Base-by-base conservation (phyloP, 2,113 vertebrate species). In the Atractosteus spatula region DNA sequence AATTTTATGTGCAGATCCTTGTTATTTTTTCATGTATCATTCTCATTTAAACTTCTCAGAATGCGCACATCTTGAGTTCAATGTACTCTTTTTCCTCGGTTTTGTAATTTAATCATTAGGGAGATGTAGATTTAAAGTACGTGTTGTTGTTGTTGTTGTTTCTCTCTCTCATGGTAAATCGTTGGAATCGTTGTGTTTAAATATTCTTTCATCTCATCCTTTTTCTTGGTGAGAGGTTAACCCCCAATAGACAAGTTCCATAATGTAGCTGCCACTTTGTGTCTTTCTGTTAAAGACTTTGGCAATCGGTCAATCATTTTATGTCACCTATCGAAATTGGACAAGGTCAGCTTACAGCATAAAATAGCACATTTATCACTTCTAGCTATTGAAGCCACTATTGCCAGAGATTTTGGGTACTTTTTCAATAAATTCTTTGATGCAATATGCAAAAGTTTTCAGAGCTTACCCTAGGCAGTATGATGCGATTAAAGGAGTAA, bases 151-250 rank as follows among this genome's bases (percentile, higher is more conserved):
- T 51, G 5, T 51, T 51, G 47, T 51, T 51, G 4, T 14, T 64
- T 45, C n/a, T 44, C 51, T 69, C 67, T 17, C 51, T 76, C 57
- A 57, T 74, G 75, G 61, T 74, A 76, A 68, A 71, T 71, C 82
- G 61, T 71, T 73, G 73, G 77, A 80, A 82, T 77, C 71, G 77
- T 66, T 72, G 67, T 82, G 69, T 75, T 80, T 84, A 76, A 80
- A 85, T 82, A 83, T 78, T 84, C 47, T 87, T 83, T 75, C 73
- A 64, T 79, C 79, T 79, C 75, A 81, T 81, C 77, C 72, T 73
- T 63, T 59, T 55, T 70, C 74, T 79, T 41, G 56, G 71, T 67
- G 74, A 45, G n/a, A 51, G 66, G 74, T 73, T 55, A 74, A 68
- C 68, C 66, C 29, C 29, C 66, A 51, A 74, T 72, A 78, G 77